Conservation (phyloP, 2,797 vertebrate species). For the Artibeus lituratus region DNA sequence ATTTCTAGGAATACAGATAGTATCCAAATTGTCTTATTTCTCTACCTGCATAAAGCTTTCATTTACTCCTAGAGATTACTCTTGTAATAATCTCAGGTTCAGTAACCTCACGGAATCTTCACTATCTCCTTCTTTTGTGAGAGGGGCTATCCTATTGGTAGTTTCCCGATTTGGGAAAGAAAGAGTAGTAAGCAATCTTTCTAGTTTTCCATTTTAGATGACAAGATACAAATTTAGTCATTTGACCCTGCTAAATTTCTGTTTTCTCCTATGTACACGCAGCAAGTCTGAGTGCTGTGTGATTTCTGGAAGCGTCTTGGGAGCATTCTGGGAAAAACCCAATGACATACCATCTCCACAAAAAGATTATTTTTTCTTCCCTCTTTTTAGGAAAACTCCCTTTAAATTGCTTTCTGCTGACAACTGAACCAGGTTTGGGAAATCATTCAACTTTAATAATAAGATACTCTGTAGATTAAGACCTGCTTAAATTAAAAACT, state of each 20-base stretch:
- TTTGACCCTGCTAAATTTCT: neutral
- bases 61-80: neutral
- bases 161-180: neutral
- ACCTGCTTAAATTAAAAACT: slow-evolving; percentile 45
- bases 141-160: neutral
- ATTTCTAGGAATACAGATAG: neutral
- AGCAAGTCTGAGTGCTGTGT: neutral
- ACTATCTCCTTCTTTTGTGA: neutral
- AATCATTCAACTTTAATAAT: slow-evolving; percentile 52
- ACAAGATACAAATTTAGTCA: neutral
- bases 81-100: neutral
- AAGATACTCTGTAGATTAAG: slow-evolving; percentile 50
- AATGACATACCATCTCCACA: neutral
- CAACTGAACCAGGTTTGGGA: slow-evolving; percentile 43
- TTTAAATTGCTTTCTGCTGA: slow-evolving; percentile 53
- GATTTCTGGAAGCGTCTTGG: slow-evolving; percentile 42
- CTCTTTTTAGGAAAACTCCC: neutral
- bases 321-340: neutral
- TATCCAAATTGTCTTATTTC: neutral
- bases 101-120: neutral
- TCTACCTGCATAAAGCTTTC: neutral
- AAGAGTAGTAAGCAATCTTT: neutral
- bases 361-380: neutral
- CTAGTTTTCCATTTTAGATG: neutral
- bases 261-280: neutral